Evolutionary conservation across 1,140 invertebrate genomes (phyloP).

Genomic region (Drosophila biarmipes): DNA sequence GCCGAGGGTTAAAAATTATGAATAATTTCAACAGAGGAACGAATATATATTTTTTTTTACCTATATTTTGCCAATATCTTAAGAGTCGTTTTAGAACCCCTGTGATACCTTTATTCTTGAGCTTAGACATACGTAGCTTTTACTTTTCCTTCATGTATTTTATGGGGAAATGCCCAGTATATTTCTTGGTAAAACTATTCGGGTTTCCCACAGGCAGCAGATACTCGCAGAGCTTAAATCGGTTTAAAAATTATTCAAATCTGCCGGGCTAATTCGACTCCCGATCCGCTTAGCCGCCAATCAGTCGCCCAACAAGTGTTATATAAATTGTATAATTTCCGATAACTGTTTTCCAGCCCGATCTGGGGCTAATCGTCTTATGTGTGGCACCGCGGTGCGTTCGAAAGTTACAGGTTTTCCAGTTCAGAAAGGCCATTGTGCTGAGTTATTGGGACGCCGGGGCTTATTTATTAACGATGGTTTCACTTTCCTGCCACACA

Average conservation of each 20-base stretch:
- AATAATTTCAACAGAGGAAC: no score
- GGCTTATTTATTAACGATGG: conserved; percentile 68
- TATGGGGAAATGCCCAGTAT: not conserved
- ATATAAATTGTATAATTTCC: conserved; percentile 42
- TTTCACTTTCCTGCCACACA: conserved; percentile 68
- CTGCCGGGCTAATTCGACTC: conserved; percentile 7
- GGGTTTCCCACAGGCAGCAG: not conserved
- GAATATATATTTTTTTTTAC: no score
- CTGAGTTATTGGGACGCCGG: conserved; percentile 60
- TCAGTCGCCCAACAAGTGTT: conserved; percentile 16
- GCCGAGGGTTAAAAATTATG: no score
- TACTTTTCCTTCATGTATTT: not conserved
- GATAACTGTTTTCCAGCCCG: conserved; percentile 32
- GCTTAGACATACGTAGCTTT: not conserved
- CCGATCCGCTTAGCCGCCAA: conserved; percentile 11
- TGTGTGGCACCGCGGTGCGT: conserved; percentile 38
- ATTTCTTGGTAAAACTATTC: not conserved
- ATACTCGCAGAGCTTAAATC: not conserved
- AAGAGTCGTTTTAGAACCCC: no score
- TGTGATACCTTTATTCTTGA: no score
- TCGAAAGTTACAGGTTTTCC: conserved; percentile 40
- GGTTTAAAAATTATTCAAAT: conserved; percentile 14
- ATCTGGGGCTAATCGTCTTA: conserved; percentile 49
- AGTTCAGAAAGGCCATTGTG: conserved; percentile 50
- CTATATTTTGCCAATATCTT: no score